Percentiles rank a stretch among this genome's conserved stretches.
Conservation (phyloP, 2,113 vertebrate species). For the Lamprotornis superbus region DNA sequence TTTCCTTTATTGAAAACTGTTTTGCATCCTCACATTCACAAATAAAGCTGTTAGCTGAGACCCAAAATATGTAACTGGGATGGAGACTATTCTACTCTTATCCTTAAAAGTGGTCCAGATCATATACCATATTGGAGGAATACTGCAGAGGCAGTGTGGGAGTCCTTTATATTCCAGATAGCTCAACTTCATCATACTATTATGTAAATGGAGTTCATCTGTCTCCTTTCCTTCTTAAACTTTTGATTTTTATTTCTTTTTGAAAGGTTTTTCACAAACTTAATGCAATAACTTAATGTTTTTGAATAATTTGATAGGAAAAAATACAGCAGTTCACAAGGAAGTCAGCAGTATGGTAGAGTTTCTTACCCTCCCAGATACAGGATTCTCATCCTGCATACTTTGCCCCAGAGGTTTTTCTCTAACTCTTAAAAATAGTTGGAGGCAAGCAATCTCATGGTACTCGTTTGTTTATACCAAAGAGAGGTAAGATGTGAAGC, state of each 20-base stretch:
- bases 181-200: not conserved
- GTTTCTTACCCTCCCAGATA: not conserved
- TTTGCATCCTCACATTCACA: conserved; percentile 3
- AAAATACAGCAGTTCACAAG: not conserved
- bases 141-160: not conserved
- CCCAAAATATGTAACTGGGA: not conserved
- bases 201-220: not conserved
- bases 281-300: conserved; percentile 36
- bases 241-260: not conserved
- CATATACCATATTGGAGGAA: not conserved
- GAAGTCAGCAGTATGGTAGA: not conserved
- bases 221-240: not conserved
- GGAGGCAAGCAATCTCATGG: not conserved
- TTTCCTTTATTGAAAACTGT: conserved; percentile 21
- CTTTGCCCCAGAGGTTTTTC: conserved; percentile 15
- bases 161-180: not conserved
- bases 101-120: conserved; percentile 1
- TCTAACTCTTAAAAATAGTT: not conserved
- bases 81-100: conserved; percentile 32
- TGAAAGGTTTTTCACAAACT: not conserved
- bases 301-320: not conserved
- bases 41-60: conserved; percentile 51
- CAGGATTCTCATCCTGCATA: not conserved
- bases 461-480: conserved; percentile 69
- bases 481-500: conserved; percentile 51